Evolutionary conservation across 2,113 vertebrate species (phyloP).

Genomic region (Hassar affinis): DNA sequence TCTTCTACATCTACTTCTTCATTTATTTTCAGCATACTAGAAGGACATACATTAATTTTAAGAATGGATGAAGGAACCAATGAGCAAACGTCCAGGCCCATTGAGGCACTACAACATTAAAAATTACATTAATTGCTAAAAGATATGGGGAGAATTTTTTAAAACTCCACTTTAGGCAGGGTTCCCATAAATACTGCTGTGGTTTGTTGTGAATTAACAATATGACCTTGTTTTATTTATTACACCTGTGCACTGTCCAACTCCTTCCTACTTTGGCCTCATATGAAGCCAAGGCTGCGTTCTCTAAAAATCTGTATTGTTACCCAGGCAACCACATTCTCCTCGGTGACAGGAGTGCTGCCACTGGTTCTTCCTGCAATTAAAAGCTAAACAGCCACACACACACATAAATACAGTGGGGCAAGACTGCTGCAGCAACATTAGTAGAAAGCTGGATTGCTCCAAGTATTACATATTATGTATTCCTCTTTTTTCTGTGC

Average conservation of each 20-base stretch:
- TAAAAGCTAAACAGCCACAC: slow-evolving; percentile 36
- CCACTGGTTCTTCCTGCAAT: slow-evolving; percentile 42
- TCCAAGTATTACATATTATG: background rate
- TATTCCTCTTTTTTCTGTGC: background rate
- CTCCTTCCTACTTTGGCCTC: background rate
- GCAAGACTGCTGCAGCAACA: background rate
- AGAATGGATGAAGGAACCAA: background rate
- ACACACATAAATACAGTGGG: background rate
- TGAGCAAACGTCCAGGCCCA: background rate
- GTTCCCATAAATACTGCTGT: background rate
- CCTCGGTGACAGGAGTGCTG: slow-evolving; percentile 32
- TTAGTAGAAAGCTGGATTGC: background rate
- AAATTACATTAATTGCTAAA: background rate
- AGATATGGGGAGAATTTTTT: background rate
- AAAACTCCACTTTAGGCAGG: background rate
- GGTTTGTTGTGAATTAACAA: background rate
- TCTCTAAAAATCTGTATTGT: slow-evolving; percentile 28
- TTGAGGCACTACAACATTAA: background rate
- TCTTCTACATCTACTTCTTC: too few relatives aligned
- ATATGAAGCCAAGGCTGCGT: slow-evolving; percentile 20
- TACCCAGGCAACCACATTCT: slow-evolving; percentile 43
- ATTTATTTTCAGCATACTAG: background rate
- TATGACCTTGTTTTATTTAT: background rate
- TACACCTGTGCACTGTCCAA: slow-evolving; percentile 10
- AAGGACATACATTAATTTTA: background rate